Conservation (phyloP, 2,888 invertebrate species). For the Nesidiocoris tenuis region DNA sequence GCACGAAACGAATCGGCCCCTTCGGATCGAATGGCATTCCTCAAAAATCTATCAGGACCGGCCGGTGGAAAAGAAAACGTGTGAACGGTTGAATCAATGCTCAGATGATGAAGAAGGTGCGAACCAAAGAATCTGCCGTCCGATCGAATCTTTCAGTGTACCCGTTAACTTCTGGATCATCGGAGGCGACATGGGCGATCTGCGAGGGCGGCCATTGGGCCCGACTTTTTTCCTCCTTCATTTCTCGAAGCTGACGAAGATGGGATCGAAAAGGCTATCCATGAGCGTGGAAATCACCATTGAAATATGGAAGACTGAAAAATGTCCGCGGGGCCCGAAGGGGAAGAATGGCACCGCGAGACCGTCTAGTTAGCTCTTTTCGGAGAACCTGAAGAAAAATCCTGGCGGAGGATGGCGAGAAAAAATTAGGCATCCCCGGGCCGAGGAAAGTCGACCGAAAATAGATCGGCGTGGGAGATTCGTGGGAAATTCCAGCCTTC, state of each 20-base stretch:
- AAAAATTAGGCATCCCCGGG: conserved; percentile 28
- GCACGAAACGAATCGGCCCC: conserved; percentile 24
- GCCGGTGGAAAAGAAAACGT: conserved; percentile 37
- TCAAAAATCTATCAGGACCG: conserved; percentile 40
- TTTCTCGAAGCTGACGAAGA: conserved; percentile 5
- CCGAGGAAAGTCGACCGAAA: background rate
- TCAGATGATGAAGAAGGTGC: background rate
- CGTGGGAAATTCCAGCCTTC: background rate
- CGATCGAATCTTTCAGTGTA: background rate
- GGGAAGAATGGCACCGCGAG: conserved; percentile 21
- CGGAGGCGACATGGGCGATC: conserved; percentile 36
- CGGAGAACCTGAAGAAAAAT: background rate
- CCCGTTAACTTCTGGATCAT: background rate
- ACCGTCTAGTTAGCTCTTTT: conserved; percentile 30
- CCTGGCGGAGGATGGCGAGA: background rate
- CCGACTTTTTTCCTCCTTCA: conserved; percentile 26
- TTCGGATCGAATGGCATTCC: conserved; percentile 33
- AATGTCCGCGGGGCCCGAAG: background rate
- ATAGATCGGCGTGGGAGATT: background rate
- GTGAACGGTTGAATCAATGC: conserved; percentile 41
- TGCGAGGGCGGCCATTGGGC: background rate
- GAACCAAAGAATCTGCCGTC: background rate
- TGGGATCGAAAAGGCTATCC: conserved; percentile 25
- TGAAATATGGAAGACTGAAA: conserved; percentile 36
- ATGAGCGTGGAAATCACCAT: conserved; percentile 43